Percentiles rank a stretch among this genome's conserved stretches.
Evolutionary conservation across 2,888 invertebrate genomes (phyloP).

Genomic region (Drosophila yooni): DNA sequence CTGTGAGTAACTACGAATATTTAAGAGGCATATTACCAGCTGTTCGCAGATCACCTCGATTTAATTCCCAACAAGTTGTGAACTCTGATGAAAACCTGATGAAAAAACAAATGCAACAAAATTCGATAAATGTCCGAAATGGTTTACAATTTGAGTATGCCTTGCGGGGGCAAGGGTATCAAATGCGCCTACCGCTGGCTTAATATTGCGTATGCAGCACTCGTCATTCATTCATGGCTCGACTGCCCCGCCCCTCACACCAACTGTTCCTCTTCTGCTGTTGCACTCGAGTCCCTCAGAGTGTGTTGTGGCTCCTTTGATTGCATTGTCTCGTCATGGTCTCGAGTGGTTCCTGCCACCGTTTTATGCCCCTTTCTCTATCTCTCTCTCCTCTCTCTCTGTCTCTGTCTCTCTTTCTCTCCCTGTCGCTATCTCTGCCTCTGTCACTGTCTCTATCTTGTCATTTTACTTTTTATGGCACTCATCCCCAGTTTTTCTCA

Average conservation of each 20-base stretch:
- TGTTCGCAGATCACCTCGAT: not conserved
- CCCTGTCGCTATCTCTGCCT: conserved; percentile 6
- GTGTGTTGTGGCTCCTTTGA: conserved; percentile 70
- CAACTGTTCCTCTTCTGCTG: not conserved
- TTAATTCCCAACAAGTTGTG: not conserved
- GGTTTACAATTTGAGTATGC: not conserved
- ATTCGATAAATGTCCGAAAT: not conserved
- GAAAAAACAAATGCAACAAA: not conserved
- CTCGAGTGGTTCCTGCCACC: conserved; percentile 74
- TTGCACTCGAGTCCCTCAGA: conserved; percentile 6
- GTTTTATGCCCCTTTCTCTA: conserved; percentile 26
- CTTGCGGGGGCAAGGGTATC: not conserved
- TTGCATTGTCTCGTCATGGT: conserved; percentile 82
- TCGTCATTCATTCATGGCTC: conserved; percentile 71
- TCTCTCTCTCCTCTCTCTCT: conserved; percentile 7
- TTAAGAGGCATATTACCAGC: not conserved
- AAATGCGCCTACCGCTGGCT: conserved; percentile 59
- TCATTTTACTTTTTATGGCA: conserved; percentile 63
- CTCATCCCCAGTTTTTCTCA: conserved; percentile 54
- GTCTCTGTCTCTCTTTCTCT: conserved; percentile 1
- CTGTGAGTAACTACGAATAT: not conserved
- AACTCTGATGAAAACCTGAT: not conserved
- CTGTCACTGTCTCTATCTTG: conserved; percentile 36
- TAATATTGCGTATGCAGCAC: conserved; percentile 72
- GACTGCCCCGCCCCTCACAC: conserved; percentile 25